Base-by-base conservation (phyloP, 2,113 vertebrate genomes). In the Tetraodon nigroviridis region DNA sequence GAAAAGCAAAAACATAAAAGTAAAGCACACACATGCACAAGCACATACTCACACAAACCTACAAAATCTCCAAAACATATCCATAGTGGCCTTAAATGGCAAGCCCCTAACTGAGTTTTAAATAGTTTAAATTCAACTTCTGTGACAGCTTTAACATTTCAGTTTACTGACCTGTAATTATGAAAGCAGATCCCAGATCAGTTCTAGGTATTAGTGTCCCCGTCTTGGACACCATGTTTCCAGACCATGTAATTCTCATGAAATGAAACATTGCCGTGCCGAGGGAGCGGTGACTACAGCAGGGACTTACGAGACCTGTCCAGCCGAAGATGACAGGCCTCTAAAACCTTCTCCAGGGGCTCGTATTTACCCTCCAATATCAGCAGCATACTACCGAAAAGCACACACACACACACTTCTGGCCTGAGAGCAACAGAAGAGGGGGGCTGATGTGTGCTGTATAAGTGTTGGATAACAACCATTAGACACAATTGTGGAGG, bases 401-500 rank as follows among this genome's bases (percentile, higher is more conserved):
- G 5, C 24, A 24, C 24, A 24, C 24, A 24, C 24, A 24, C 24
- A 24, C 7, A 22, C 51, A 58, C 48, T 59, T 44, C 51, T 55
- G 32, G 53, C 40, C 29, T 21, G 42, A 66, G 40, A 62, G 49
- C 8, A 22, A 42, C 44, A n/a, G 55, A 70, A 49, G 52, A n/a
- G 55, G 42, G 29, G 22, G 16, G 27, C 51, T 41, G 17, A 63
- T 5, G 6, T 59, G 18, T 50, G 13, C 20, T 17, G 57, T 0
- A 8, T 22, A 32, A 58, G 50, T 55, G 54, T 50, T 69, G 68
- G 61, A 73, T 75, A 74, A 77, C 80, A 80, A 67, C 52, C 51
- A 69, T 67, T 62, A 68, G 67, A 37, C 70, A 58, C 66, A 75
- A 69, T 72, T 71, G 75, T 61, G 67, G 65, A 48, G 24, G 58